Evolutionary conservation across 2,888 invertebrate species (phyloP), one percentile per base, ranked within the genome.

Genomic region (Apamea sordens): DNA sequence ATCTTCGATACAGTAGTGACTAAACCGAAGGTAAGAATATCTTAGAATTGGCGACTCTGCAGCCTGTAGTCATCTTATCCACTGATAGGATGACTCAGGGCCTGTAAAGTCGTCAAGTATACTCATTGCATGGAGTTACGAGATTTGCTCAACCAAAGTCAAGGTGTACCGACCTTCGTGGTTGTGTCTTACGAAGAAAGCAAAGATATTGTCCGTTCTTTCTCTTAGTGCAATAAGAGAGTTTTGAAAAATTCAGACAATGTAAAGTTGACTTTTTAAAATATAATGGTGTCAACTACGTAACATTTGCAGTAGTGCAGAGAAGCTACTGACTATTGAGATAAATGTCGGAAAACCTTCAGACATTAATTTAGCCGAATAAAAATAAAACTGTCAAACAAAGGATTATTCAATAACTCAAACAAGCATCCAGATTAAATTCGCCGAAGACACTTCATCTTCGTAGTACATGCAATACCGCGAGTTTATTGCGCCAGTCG

Each of bases 401-500:
- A 44, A 50, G 1, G 13, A 50, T 44, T 36, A n/a, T 69, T 2
- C 10, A 28, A 70, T 28, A 83, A 81, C n/a, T 61, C 59, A 47
- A 32, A 69, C 61, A 56, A 63, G 15, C 41, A 44, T 44, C 72
- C 32, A 63, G 70, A 84, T 61, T 71, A 50, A 65, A 79, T 71
- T 79, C 76, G 41, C 72, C n/a, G 28, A 76, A 56, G 65, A 61
- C 68, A 75, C 73, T 82, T 74, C 65, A 70, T 76, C 69, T 80
- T 76, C 73, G 64, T 73, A 83, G 86, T 88, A 85, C 86, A 88
- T 70, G 44, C 64, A 78, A 72, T 75, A 81, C 61, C 59, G 59
- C 74, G 65, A 82, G 85, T 91, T 91, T 91, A 92, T 88, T 88
- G 87, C 88, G 86, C 80, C 70, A 79, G 72, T 50, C 85, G 77